Evolutionary conservation across 2,888 invertebrate genomes (phyloP), one percentile per base, ranked within the genome.

Genomic region (Polydrusus tereticollis): DNA sequence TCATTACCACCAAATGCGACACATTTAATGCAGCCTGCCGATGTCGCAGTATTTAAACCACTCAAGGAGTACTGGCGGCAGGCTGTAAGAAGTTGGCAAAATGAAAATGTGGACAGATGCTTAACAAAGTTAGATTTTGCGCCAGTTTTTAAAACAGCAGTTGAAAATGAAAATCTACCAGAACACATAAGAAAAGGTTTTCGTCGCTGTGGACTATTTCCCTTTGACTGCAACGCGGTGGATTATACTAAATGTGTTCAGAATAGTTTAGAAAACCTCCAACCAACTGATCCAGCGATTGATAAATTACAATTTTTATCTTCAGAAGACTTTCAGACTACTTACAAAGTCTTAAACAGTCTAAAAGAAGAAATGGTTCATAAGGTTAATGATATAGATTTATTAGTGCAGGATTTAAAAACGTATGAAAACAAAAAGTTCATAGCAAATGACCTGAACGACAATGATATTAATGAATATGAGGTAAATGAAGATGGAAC

Each of bases 11-110:
- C 77, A 10, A 78, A 78, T 66, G 64, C 75, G 2, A 77, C 76
- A 5, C 77, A 78, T 29, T 74, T 80, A 3, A 50, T 78, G 21
- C 80, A 80, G 50, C 80, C 79, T 10, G 75, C 73, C 16, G 77
- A 79, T 67, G 78, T 79, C 20, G 52, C 36, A 36, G 14, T 33
- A 6, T 33, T 33, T 8, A 33, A 33, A 8, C 33, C 33, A 10
- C 33, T 33, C 2, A 33, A 33, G 16, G 58, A 36, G 6, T 58
- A 36, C 36, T 58, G 58, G 58, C 14, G 36, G 8, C 36, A 58
- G 14, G 57, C 57, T 57, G 33, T 29, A 4, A 29, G 29, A 29
- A 29, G 7, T 29, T 29, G 29, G 29, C 8, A 33, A 1, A 8
- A 1, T 33, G 8, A 33, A 1, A 33, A 33, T 33, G 8, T 16